phyloP scores from a whole-genome alignment of 2,797 vertebrate genomes.

The Oreochromis grahami region DNA sequence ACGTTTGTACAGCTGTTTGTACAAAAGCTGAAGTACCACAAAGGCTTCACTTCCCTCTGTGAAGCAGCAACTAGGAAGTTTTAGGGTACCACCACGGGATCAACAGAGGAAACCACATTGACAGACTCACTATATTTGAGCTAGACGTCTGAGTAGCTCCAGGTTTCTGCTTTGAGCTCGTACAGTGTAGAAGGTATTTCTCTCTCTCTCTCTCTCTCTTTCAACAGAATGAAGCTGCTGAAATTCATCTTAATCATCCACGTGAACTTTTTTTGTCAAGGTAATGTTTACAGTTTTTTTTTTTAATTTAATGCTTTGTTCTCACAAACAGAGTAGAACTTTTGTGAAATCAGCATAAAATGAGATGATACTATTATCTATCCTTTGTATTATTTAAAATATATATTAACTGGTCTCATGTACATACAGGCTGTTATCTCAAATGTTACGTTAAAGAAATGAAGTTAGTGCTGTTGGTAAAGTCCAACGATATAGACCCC shows the following conservation, averaged over 20 bases:
- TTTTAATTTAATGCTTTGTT: not conserved
- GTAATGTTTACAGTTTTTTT: conserved; percentile 21
- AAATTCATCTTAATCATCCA: conserved; percentile 16
- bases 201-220: not conserved
- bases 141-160: rapidly evolving
- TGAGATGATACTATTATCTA: not conserved
- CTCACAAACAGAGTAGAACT: not conserved
- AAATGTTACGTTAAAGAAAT: not conserved
- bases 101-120: not conserved
- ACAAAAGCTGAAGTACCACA: not conserved
- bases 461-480: not conserved
- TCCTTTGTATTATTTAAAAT: not conserved
- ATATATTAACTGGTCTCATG: not conserved
- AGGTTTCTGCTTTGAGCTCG: not conserved
- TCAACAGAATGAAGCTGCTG: conserved; percentile 39
- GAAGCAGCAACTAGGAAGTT: not conserved
- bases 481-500: not conserved
- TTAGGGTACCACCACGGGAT: not conserved
- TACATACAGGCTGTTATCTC: not conserved
- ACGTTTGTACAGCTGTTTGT: not conserved
- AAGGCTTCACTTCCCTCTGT: conserved; percentile 8
- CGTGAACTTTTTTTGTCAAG: conserved; percentile 33
- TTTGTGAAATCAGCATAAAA: not conserved
- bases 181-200: not conserved
- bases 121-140: not conserved